phyloP scores from a whole-genome alignment of 2,113 vertebrate genomes.

The Ciconia boyciana region DNA sequence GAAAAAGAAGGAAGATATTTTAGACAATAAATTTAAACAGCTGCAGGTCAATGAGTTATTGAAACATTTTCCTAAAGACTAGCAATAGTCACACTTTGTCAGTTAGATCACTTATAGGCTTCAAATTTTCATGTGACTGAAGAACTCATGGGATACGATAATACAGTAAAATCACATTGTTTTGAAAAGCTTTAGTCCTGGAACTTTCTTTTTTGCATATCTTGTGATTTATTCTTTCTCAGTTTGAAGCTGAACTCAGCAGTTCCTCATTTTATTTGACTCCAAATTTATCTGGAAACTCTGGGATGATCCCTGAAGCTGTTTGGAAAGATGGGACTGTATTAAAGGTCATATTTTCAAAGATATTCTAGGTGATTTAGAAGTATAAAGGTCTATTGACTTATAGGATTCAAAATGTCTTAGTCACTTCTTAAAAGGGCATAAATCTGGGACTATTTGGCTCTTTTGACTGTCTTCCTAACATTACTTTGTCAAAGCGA shows the following conservation, averaged over 20 bases:
- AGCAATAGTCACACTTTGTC: not conserved
- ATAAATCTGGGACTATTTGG: not conserved
- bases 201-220: not conserved
- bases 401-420: not conserved
- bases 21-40: not conserved
- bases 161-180: not conserved
- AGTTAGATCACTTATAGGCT: not conserved
- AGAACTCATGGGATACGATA: not conserved
- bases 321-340: not conserved
- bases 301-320: not conserved
- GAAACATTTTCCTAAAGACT: not conserved
- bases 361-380: not conserved
- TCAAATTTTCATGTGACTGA: not conserved
- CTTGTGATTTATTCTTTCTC: not conserved
- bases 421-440: not conserved
- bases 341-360: conserved; percentile 3
- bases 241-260: not conserved
- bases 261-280: not conserved
- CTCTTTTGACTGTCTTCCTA: not conserved
- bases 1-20: not conserved
- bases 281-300: not conserved
- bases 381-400: not conserved
- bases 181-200: not conserved
- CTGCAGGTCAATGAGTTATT: not conserved
- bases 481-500: not conserved